Conservation (phyloP, 2,888 invertebrate species). For the Orthonevra nobilis region DNA sequence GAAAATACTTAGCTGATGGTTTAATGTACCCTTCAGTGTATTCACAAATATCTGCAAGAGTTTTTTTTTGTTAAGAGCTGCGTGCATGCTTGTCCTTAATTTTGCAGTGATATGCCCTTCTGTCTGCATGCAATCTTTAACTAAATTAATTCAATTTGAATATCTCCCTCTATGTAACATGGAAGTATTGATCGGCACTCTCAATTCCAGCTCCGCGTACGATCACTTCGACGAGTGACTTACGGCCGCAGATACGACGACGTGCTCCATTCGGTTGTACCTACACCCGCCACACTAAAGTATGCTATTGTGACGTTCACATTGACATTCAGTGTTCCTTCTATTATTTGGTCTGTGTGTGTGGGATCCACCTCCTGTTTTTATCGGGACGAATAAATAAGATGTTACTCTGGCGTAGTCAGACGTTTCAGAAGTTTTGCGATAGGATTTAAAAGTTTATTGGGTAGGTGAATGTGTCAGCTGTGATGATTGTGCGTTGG, state of each 20-base stretch:
- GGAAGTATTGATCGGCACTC: conserved; percentile 5
- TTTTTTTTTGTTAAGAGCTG: no score
- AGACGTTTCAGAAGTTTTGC: conserved; percentile 65
- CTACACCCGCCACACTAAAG: conserved; percentile 37
- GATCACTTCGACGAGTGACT: conserved; percentile 63
- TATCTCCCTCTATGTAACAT: conserved; percentile 5
- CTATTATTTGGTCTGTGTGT: conserved; percentile 18
- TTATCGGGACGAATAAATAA: conserved; percentile 63
- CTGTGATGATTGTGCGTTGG: conserved; percentile 19
- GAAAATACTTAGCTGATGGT: no score
- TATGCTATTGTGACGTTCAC: conserved; percentile 29
- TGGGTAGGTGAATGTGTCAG: conserved; percentile 53
- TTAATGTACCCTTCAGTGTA: no score
- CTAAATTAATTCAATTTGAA: conserved; percentile 28
- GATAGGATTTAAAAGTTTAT: conserved; percentile 64
- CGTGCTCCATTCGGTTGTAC: conserved; percentile 54
- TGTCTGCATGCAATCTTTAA: neutral
- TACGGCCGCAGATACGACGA: conserved; percentile 56
- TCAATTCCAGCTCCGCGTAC: conserved; percentile 12
- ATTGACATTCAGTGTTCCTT: conserved; percentile 8
- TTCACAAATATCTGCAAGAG: no score
- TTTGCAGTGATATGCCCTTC: no score
- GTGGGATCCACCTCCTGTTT: conserved; percentile 58
- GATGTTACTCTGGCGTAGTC: conserved; percentile 59
- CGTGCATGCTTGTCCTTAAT: no score